Evolutionary conservation across 2,888 invertebrate genomes (phyloP), one percentile per base, ranked within the genome.

Genomic region (Plagodis dolabraria): DNA sequence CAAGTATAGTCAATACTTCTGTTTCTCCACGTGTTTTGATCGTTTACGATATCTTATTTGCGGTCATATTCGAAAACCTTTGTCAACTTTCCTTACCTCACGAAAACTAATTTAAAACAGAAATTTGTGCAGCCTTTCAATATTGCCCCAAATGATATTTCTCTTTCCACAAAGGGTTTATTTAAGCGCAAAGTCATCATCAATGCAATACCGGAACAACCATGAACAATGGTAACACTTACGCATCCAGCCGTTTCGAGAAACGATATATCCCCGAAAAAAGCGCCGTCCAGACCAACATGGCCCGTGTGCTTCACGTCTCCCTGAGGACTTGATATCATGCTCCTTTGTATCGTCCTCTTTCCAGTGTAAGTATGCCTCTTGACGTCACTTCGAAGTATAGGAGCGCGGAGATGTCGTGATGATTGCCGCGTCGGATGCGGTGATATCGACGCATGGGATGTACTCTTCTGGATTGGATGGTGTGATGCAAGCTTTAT

Each of bases 241-340:
- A 89, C 91, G 68, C 86, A 84, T 46, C 85, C 85, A 34, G 89
- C 83, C 1, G 87, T 84, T 49, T 90, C 89, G 75, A 95, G 79
- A 72, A 95, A 94, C 5, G 94, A 93, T 60, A 99, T 95, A 85
- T 99, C 98, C 2, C 99, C 99, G 86, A 99, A 99, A 80, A 97
- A 97, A 35, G 98, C 98, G 0, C 99, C 99, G 85, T 99, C 99
- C 46, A 98, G 94, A 0, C 99, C 99, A 9, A 99, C 98, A 83
- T 99, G 99, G 0, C 95, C 94, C 0, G 98, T 99, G 83, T 99
- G 99, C 77, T 98, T 97, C 22, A 99, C 95, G 84, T 99, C 99
- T 43, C 98, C 98, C 83, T 99, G 98, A 0, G 99, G 99, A 62
- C 97, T 96, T 49, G 99, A 98, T 77, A 99, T 99, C 98, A 99